Evolutionary conservation across 2,113 vertebrate genomes (phyloP), one percentile per base, ranked within the genome.

Genomic region (Perca flavescens): DNA sequence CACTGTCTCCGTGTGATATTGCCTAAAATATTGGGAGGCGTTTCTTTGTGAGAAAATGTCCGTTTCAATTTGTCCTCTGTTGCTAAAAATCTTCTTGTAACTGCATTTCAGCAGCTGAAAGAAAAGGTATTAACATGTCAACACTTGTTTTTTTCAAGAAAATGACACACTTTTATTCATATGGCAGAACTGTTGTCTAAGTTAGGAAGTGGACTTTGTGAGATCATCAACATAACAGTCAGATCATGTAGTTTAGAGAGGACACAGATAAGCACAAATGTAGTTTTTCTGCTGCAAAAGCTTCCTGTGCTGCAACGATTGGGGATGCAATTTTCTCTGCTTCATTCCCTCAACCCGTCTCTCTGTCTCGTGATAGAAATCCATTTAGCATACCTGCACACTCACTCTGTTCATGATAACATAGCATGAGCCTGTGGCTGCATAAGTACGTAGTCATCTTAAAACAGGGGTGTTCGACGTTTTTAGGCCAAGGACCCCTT

Each of bases 301-400:
- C 34, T 65, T 47, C 53, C 15, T 17, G 56, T 16, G 22, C 49
- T 3, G 47, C 34, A 50, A 14, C 40, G 3, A 74, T 68, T 61
- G 61, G 63, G 49, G 75, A 58, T 62, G 67, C 61, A 71, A 77
- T 82, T 78, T 69, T n/a, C 79, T 69, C 50, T 46, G 76, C 64
- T 21, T 17, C 46, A 56, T 71, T 25, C 43, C 49, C 34, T 62
- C 46, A 9, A 13, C 19, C 6, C 0, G 1, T 46, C 64, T 34
- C 56, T 62, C 49, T 9, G 40, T 28, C 22, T 56, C 47, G 40
- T 22, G 25, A 74, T 16, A 53, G 36, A 79, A 71, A 79, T 69
- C 53, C 49, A 73, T 52, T 34, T 1, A 21, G 28, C 28, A 57
- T 43, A 53, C 31, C 49, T 28, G 56, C n/a, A 8, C 10, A 2